Evolutionary conservation across 2,113 vertebrate genomes (phyloP), one percentile per base, ranked within the genome.

Genomic region (Platycercus adscitus): DNA sequence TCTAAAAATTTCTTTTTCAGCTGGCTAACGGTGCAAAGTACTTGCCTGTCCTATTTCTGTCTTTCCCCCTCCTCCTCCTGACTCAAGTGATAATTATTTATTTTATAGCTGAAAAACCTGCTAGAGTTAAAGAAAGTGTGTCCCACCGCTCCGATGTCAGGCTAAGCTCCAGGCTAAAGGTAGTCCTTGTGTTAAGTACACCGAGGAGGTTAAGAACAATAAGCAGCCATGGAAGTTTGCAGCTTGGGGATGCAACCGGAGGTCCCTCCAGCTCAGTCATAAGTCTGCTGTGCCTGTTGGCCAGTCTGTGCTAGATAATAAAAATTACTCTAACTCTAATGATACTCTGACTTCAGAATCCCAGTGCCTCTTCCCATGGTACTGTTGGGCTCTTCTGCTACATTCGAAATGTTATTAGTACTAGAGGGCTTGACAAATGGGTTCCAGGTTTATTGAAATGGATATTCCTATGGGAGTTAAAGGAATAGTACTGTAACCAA

Each of bases 81-180:
- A 73, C 73, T 93, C 80, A 55, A 87, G 83, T 68, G 77, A 63
- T 81, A 82, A 61, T 93, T 85, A 76, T 50, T 94, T 88, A 89
- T 92, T 95, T 95, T 85, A 55, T 82, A 88, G 86, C 92, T 96
- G 95, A 95, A 66, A 97, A 97, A 78, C 86, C 83, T 92, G 83
- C 89, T 91, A 3, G 91, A 94, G 91, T 88, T 94, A 79, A 95
- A 96, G 91, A 14, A 91, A 93, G 66, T 26, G 29, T 92, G 75
- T 96, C 86, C 90, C 72, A 55, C 72, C 88, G 94, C 92, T 96
- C 61, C 81, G 0, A 4, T 86, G 87, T 91, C 88, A 95, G 96
- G 81, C 90, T 89, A 89, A 96, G 95, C 97, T 97, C 76, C 96
- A 96, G 96, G 94, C 97, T 95, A 95, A 92, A 96, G 94, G 64